A percentile compares a stretch with the other conserved stretches of the same genome.
These are phyloP conservation scores for Melopsittacus undulatus DNA, from an alignment of 2,797 vertebrate genomes.

Conservation along the genomic window DNA sequence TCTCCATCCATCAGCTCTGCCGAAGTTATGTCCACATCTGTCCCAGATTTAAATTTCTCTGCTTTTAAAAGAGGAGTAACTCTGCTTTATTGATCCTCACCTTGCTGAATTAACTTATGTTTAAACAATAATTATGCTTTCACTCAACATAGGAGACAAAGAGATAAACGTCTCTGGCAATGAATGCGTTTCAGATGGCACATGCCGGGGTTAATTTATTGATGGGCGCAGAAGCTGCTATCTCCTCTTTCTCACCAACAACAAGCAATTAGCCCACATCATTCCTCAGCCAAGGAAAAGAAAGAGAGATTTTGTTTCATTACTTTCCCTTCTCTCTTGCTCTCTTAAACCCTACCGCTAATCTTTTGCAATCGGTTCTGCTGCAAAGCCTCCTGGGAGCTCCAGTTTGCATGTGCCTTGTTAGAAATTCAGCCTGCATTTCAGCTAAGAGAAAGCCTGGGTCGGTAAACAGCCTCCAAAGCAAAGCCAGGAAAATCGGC, in stretches of 20 bases:
- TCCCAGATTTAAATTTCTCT: constrained; percentile 40
- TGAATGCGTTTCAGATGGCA: constrained; percentile 42
- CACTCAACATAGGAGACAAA: constrained; percentile 47
- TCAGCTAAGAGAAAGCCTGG: constrained; percentile 15
- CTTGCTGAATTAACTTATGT: constrained; percentile 69
- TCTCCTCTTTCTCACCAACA: constrained; percentile 31
- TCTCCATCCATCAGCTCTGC: background rate
- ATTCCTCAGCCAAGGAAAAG: constrained; percentile 25
- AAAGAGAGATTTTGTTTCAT: constrained; percentile 25
- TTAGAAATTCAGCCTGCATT: constrained; percentile 44
- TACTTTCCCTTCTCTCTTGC: background rate
- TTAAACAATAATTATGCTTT: constrained; percentile 74
- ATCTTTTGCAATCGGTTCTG: constrained; percentile 50
- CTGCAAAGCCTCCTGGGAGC: constrained; percentile 9
- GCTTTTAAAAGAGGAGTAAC: constrained; percentile 56
- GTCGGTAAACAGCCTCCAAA: background rate
- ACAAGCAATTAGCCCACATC: constrained; percentile 65
- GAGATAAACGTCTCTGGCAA: constrained; percentile 62
- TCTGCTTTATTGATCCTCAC: constrained; percentile 62
- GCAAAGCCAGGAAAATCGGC: constrained; percentile 1
- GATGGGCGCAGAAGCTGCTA: constrained; percentile 5
- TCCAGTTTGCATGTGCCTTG: background rate
- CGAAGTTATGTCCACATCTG: background rate
- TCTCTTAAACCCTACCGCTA: background rate
- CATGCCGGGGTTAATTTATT: constrained; percentile 48